phyloP scores from a whole-genome alignment of 2,113 vertebrate species.

The Catharus bicknelli region DNA sequence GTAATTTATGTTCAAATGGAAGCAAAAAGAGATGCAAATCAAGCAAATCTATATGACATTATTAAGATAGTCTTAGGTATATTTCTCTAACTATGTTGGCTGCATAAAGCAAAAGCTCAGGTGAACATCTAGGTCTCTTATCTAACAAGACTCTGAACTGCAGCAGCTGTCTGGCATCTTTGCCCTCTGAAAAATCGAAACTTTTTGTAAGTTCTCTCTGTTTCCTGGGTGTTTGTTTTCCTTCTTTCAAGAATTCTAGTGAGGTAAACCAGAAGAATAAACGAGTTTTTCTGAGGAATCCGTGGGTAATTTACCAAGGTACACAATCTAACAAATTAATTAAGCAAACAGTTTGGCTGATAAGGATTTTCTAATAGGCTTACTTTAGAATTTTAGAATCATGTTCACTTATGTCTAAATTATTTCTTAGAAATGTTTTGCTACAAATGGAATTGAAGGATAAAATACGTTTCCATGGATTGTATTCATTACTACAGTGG shows the following conservation, averaged over 20 bases:
- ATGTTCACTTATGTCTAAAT: neutral
- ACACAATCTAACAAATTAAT: neutral
- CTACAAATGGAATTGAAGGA: neutral
- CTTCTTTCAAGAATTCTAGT: neutral
- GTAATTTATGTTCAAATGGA: constrained; percentile 9
- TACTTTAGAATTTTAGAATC: neutral
- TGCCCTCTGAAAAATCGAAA: neutral
- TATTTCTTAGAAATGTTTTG: neutral
- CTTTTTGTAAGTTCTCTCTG: neutral
- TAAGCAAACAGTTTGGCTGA: neutral
- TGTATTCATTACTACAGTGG: neutral
- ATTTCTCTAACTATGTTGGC: neutral
- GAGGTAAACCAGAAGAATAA: neutral
- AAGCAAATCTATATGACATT: neutral
- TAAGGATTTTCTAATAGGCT: neutral
- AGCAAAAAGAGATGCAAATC: neutral
- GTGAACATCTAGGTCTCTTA: neutral
- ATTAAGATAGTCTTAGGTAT: neutral
- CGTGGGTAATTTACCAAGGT: neutral
- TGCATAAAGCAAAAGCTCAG: neutral
- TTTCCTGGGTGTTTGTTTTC: neutral
- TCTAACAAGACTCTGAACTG: neutral
- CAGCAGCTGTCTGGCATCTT: neutral
- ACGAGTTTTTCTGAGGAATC: neutral
- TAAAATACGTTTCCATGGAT: neutral